Evolutionary conservation across 1,140 invertebrate species (phyloP), one percentile per base, ranked within the genome.

Genomic region (Zaprionus nigranus): DNA sequence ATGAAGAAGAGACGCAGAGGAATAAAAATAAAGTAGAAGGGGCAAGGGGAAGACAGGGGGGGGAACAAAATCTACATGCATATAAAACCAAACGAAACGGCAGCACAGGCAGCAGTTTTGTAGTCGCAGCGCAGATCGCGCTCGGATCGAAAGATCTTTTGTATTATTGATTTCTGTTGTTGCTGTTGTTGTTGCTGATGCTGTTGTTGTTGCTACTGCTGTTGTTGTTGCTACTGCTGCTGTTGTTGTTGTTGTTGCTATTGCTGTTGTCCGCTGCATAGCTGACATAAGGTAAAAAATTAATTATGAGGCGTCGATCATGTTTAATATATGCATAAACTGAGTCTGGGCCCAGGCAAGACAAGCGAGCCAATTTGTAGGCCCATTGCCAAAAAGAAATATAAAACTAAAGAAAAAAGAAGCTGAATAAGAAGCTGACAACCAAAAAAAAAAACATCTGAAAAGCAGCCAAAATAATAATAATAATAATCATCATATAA

Each of bases 331-430:
- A 78, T 78, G 75, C 75, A 78, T 53, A 51, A 51, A 51, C 30
- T 34, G 40, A 7, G 65, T 43, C n/a, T 54, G 46, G 28, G 13
- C 6, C 12, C 63, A 26, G 56, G 46, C 40, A 53, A 56, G 30
- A 34, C 30, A 84, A 84, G 82, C 67, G 30, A 86, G 82, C 82
- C 82, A 86, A 85, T 86, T 86, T 85, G 82, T 86, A 82, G 82
- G 82, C 82, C 73, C 79, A 82, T 85, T 85, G 82, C 82, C 82
- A 82, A 85, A 82, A 62, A 36, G 15, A 26, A 46, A 57, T 69
- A 75, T 13, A 43, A 75, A 38, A 49, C 6, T 77, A 56, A 59
- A 63, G 66, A 72, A 70, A 51, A 49, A 53, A 49, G 62, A 6
- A 46, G 22, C 9, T 53, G 57, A 51, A 63, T 11, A 43, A 17